Evolutionary conservation across 2,797 vertebrate genomes (phyloP).

Genomic region (Lacerta agilis): DNA sequence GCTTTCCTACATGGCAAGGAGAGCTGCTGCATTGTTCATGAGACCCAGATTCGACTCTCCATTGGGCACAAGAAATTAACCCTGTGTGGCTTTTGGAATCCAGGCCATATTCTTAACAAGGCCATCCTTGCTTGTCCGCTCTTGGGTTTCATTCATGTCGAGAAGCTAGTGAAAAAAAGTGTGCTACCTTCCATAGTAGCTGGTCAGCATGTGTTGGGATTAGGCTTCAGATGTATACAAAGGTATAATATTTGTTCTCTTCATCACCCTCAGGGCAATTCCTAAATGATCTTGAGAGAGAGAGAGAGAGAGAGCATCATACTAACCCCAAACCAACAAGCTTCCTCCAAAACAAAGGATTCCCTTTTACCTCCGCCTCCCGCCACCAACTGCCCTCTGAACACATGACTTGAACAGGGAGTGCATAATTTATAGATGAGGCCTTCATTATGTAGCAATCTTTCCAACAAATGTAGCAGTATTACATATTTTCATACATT

Average conservation of each 20-base stretch:
- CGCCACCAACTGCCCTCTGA: neutral
- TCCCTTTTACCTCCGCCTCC: neutral
- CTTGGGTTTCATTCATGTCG: neutral
- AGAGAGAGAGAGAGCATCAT: neutral
- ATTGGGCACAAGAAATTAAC: neutral
- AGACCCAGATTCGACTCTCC: neutral
- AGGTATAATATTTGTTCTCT: neutral
- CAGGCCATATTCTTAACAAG: slow-evolving; percentile 26
- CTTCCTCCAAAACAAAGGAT: slow-evolving; percentile 12
- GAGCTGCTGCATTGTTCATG: neutral
- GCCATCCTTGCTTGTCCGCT: slow-evolving; percentile 11
- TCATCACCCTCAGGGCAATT: neutral
- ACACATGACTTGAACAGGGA: slow-evolving; percentile 18
- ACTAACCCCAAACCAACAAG: neutral
- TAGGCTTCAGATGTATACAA: neutral
- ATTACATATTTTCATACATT: slow-evolving; percentile 42
- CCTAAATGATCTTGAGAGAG: neutral
- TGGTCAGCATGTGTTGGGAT: neutral
- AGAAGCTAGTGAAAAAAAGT: neutral
- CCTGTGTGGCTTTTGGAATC: neutral
- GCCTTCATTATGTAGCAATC: slow-evolving; percentile 37
- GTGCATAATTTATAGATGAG: slow-evolving; percentile 37
- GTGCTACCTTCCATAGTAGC: neutral
- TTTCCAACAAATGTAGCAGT: slow-evolving; percentile 32
- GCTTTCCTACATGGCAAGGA: neutral